Evolutionary conservation across 1,140 invertebrate genomes (phyloP).

Genomic region (Drosophila cardini): DNA sequence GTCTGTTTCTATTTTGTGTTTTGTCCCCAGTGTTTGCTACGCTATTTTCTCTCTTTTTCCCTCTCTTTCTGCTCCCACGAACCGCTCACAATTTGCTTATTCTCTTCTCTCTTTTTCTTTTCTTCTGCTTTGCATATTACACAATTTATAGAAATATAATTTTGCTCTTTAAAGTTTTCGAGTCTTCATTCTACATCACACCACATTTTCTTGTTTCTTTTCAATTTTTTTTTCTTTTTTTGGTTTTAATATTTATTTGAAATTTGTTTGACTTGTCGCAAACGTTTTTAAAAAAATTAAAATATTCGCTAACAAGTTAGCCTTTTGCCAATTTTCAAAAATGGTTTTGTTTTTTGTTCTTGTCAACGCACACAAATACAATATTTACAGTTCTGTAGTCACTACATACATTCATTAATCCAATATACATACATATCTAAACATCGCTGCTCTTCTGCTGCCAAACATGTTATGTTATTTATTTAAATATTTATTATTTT

Average conservation of each 20-base stretch:
- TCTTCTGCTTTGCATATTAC: constrained; percentile 34
- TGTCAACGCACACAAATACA: constrained; percentile 65
- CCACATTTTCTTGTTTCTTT: constrained; percentile 40
- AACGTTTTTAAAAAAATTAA: constrained; percentile 66
- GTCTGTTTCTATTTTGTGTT: constrained; percentile 37
- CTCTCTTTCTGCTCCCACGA: constrained; percentile 30
- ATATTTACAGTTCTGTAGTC: constrained; percentile 67
- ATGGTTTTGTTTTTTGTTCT: constrained; percentile 29
- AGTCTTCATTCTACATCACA: constrained; percentile 77
- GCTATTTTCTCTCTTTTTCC: constrained; percentile 42
- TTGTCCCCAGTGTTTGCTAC: constrained; percentile 68
- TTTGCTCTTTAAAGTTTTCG: constrained; percentile 56
- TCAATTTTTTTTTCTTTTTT: constrained; percentile 36
- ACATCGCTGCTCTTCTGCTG: constrained; percentile 26
- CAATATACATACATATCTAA: constrained; percentile 36
- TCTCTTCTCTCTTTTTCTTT: background rate
- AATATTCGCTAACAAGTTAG: constrained; percentile 53
- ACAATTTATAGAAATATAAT: constrained; percentile 77
- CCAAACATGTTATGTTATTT: constrained; percentile 16
- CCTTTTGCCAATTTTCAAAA: constrained; percentile 51
- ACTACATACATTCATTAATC: constrained; percentile 39
- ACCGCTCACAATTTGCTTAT: constrained; percentile 23
- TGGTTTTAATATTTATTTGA: constrained; percentile 15
- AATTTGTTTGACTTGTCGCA: constrained; percentile 18
- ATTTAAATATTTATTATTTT: constrained; percentile 24